Evolutionary conservation across 2,888 invertebrate genomes (phyloP), one percentile per base, ranked within the genome.

Genomic region (Sepioteuthis lessoniana): DNA sequence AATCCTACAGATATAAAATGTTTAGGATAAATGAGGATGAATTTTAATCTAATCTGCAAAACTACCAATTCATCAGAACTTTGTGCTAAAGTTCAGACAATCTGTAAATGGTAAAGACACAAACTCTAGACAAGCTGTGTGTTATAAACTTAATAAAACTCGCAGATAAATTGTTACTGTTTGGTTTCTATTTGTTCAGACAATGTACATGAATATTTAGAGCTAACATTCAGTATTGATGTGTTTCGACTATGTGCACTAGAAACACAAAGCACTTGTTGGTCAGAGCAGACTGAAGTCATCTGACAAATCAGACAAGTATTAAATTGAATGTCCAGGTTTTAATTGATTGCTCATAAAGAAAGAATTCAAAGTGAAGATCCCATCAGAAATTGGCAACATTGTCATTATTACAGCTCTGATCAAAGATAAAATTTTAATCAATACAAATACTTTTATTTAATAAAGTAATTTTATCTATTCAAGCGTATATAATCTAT

Each of bases 291-390:
- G 76, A 76, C n/a, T 35, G n/a, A 76, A 76, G n/a, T 1, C 76
- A 76, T 76, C 76, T n/a, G 76, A n/a, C 16, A 35, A 76, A 76
- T 76, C n/a, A 76, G 76, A 76, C 76, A 35, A 76, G n/a, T 35
- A 76, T 76, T 76, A 76, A n/a, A 76, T 76, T 76, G n/a, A 76
- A 76, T 76, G 76, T 76, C 76, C n/a, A 76, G n/a, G n/a, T 76
- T 76, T 76, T 35, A 76, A 76, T 76, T 76, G 76, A 76, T 76
- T 76, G 76, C 35, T 76, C 35, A 16, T 76, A 16, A 13, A 76
- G n/a, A n/a, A 19, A 76, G 16, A 76, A 76, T 4, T n/a, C 16
- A 2, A 76, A n/a, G n/a, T n/a, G 76, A 76, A 76, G n/a, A 76
- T 76, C 76, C 76, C n/a, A 13, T 35, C 76, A 16, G n/a, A 76